These are phyloP conservation scores for Nothocercus julius DNA, from an alignment of 2,113 vertebrate species.

Conservation along the genomic window DNA sequence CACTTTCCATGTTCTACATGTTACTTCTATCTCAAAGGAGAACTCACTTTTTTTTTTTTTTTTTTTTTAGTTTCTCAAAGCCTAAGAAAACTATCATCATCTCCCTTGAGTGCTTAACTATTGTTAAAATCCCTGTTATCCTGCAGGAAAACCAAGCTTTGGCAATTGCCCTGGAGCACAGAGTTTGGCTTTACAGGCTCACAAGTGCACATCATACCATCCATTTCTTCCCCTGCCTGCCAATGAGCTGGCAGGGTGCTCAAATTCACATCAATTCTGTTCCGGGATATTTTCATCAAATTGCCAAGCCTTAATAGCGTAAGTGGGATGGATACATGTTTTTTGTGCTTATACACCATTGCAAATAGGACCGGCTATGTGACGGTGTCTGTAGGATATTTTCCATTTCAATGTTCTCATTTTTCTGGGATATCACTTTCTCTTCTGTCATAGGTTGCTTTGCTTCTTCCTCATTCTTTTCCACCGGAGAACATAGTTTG, in stretches of 20 bases:
- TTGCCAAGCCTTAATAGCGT: slow-evolving; percentile 70
- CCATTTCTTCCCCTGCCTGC: slow-evolving; percentile 65
- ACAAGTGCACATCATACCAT: slow-evolving; percentile 55
- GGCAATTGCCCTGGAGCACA: slow-evolving; percentile 56
- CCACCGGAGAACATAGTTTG: background rate
- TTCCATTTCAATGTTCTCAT: background rate
- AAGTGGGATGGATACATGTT: slow-evolving; percentile 60
- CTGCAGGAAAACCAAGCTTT: slow-evolving; percentile 57
- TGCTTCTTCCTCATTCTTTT: background rate
- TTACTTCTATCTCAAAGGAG: background rate
- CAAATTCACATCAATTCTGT: slow-evolving; percentile 67
- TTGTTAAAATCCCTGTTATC: slow-evolving; percentile 54
- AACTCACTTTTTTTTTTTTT: no score
- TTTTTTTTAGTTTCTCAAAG: background rate
- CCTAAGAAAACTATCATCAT: background rate
- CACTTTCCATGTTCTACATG: background rate
- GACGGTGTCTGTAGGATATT: slow-evolving; percentile 16
- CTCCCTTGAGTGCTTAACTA: slow-evolving; percentile 22
- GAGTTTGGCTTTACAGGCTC: slow-evolving; percentile 65
- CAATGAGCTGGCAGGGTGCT: slow-evolving; percentile 66
- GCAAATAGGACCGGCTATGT: slow-evolving; percentile 22
- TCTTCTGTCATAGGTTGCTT: background rate
- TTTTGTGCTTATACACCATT: slow-evolving; percentile 28
- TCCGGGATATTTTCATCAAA: slow-evolving; percentile 73
- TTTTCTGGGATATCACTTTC: background rate